A percentile compares a stretch with the other conserved stretches of the same genome.
Evolutionary conservation across 2,797 vertebrate genomes (phyloP).

Genomic region (Parotocinclus haroldoi): DNA sequence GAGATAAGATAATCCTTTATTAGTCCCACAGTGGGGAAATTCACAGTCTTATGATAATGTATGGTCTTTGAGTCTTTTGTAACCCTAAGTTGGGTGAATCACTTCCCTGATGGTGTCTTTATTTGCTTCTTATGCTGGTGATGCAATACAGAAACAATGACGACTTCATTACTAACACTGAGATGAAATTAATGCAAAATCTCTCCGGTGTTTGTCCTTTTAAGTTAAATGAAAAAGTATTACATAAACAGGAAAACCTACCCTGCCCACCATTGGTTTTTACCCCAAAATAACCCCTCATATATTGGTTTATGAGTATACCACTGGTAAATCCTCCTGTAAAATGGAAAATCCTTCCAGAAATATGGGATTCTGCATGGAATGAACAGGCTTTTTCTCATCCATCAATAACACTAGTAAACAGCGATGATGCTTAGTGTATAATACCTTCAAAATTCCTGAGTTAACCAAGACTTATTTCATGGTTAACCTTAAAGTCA

Average conservation of each 20-base stretch:
- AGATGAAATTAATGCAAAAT: neutral
- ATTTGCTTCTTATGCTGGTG: no score
- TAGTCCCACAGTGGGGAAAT: no score
- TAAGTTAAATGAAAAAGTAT: conserved; percentile 15
- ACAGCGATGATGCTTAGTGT: conserved; percentile 50
- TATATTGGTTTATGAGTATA: conserved; percentile 40
- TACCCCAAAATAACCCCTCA: conserved; percentile 24
- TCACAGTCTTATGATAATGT: no score
- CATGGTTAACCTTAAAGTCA: neutral
- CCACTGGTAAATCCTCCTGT: conserved; percentile 48
- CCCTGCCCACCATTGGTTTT: conserved; percentile 37
- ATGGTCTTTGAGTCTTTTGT: neutral
- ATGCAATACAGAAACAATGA: no score
- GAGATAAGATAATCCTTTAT: no score
- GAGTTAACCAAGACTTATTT: no score
- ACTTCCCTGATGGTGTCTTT: no score
- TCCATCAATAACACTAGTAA: conserved; percentile 54
- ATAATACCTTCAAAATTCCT: conserved; percentile 53
- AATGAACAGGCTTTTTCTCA: conserved; percentile 50
- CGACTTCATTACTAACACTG: neutral
- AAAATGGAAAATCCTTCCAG: conserved; percentile 39
- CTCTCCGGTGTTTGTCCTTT: conserved; percentile 13
- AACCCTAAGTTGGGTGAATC: neutral
- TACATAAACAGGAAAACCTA: conserved; percentile 17
- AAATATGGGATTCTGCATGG: conserved; percentile 17